Base-by-base conservation (phyloP, 2,888 invertebrate genomes). In the Drosophila pseudotalamancana region DNA sequence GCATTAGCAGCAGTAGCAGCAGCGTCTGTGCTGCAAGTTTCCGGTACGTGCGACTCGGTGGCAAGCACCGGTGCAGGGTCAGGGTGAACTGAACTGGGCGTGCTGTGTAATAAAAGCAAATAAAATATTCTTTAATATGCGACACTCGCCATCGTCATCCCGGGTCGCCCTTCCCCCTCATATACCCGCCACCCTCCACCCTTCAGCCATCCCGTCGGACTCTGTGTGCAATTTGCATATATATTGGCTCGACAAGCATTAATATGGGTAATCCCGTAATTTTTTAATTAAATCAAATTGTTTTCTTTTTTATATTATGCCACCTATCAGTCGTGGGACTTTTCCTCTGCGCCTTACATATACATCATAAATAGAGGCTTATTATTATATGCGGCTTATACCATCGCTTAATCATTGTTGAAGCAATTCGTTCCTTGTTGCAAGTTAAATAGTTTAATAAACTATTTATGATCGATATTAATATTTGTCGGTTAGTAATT, bases 231-330 rank as follows among this genome's bases (percentile, higher is more conserved):
- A 88, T 89, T 88, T 88, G 88, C 88, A 88, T 88, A 89, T 88
- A 88, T 88, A 88, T 88, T 89, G 89, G 83, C 82, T 87, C 74
- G 83, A 83, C 85, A 85, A 81, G 87, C 83, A 84, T 84, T 84
- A 84, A 78, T 85, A 74, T 82, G 72, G 88, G 87, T 88, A 88
- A 88, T 88, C 89, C 88, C 71, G 72, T 89, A 88, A 88, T 89
- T 88, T 89, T 89, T 88, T 89, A 89, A 88, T 88, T 88, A 88
- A 88, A 88, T 87, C 87, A 87, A 87, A 88, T 85, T 87, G 85
- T 78, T 77, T 77, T 71, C 49, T 46, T 39, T 19, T 53, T 37
- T 34, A 14, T 46, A 23, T 29, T 29, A 12, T 9, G 19, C 29
- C 56, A 35, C 11, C 27, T 32, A 46, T 37, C 18, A 12, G 19